Evolutionary conservation across 1,140 invertebrate species (phyloP), one percentile per base, ranked within the genome.

Genomic region (Bombus confusus): DNA sequence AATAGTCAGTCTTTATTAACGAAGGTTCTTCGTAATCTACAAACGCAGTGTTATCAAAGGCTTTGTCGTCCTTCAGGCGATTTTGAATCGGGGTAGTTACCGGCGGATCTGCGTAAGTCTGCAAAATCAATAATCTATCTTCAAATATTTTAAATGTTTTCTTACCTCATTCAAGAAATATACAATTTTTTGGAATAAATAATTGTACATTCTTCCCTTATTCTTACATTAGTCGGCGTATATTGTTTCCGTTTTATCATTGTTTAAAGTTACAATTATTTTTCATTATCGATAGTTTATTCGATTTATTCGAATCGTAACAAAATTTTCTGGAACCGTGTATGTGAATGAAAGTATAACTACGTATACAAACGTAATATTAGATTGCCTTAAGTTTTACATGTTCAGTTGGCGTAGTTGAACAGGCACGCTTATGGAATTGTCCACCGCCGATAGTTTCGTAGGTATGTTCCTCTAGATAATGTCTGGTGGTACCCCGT

Each of bases 11-110:
- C 73, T 97, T 94, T 0, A 97, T 96, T 3, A 97, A 97, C 18
- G 97, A 96, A 80, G 96, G 96, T 88, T 97, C 96, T 91, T 97
- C 97, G 62, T 97, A 97, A 93, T 97, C 97, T 90, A 97, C 96
- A 91, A 97, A 97, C 47, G 96, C 96, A 82, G 97, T 97, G 88
- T 97, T 97, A 90, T 97, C 96, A 89, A 97, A 97, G 80, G 96
- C 96, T 87, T 96, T 93, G 13, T 95, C 94, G 71, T 91, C 92
- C 85, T 93, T 94, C 15, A 92, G 91, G 75, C 91, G 92, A 41
- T 86, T 88, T 25, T 88, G 82, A 28, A 92, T 85, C 18, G 94
- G 93, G 2, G 91, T 76, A 85, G 88, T 84, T 28, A 92, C 90
- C 10, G 94, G 94, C 41, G 94, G 93, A 66, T 95, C 93, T 10